A percentile compares a stretch with the other conserved stretches of the same genome.
Evolutionary conservation across 2,113 vertebrate species (phyloP).

Genomic region (Lepus europaeus): DNA sequence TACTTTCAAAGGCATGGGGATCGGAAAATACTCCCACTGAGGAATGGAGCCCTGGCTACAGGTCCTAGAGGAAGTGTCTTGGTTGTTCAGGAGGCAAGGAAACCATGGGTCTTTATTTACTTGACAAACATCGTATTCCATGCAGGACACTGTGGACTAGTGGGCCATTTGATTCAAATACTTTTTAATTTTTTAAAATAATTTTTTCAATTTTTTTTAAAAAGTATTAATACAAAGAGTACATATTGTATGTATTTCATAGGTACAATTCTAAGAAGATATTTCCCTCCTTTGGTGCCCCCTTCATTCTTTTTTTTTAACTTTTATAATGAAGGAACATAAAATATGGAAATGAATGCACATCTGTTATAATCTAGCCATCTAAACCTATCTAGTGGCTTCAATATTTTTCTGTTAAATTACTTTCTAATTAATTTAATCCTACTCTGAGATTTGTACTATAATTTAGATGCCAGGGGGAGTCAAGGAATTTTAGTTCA

Average conservation of each 20-base stretch:
- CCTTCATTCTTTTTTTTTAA: neutral
- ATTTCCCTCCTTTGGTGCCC: neutral
- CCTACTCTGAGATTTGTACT: neutral
- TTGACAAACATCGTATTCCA: neutral
- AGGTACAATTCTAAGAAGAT: no score
- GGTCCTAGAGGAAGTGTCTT: neutral
- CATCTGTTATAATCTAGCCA: neutral
- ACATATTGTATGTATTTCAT: no score
- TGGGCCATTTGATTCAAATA: neutral
- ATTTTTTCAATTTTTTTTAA: neutral
- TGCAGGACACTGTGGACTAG: neutral
- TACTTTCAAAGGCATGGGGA: neutral
- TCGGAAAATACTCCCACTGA: neutral
- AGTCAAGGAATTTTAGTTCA: conserved; percentile 21
- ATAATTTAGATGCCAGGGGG: neutral
- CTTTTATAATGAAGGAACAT: neutral
- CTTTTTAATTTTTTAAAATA: no score
- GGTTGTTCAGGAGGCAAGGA: neutral
- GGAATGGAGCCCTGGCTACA: neutral
- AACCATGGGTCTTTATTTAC: neutral
- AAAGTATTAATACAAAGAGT: no score
- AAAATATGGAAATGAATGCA: neutral
- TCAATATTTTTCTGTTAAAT: conserved; percentile 6
- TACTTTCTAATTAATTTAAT: neutral
- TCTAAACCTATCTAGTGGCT: neutral